Evolutionary conservation across 1,140 invertebrate genomes (phyloP), one percentile per base, ranked within the genome.

Genomic region (Maconellicoccus hirsutus): DNA sequence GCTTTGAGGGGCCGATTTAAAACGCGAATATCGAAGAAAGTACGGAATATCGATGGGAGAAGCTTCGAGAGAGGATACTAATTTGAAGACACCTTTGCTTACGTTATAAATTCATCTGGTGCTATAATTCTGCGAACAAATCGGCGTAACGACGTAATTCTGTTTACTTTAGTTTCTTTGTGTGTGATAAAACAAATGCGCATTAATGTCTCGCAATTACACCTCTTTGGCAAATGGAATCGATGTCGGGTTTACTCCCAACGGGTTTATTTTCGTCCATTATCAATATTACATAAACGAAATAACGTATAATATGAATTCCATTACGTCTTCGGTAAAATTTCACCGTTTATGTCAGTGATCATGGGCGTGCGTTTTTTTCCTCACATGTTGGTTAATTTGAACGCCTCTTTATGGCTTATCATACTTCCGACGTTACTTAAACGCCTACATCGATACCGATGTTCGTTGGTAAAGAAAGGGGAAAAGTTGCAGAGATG

Each of bases 161-260:
- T 52, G 42, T 52, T 52, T 52, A 52, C 42, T 52, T 16, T 52
- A 14, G n/a, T 16, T n/a, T n/a, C 42, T 52, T 52, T 52, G 10
- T 19, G 12, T 19, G n/a, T 16, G n/a, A 52, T 52, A 52, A 52
- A 52, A 52, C 42, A 52, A 52, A 52, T 16, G 42, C 42, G 42
- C 42, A 52, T 52, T 52, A 52, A 52, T 52, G 42, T 52, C n/a
- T 52, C 42, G 42, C 42, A 19, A 52, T 52, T 52, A 52, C 42
- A 52, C 42, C 16, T 52, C n/a, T 52, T 16, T 3, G 12, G 42
- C 42, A 52, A 52, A 52, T 52, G 42, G 16, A 52, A 52, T 16
- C 42, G n/a, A 16, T 52, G n/a, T 16, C 42, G 42, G 2, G 42
- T 19, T 52, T 52, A 8, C 42, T 16, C 42, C n/a, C 42, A 3